Evolutionary conservation across 2,113 vertebrate species (phyloP).

Genomic region (Patagioenas fasciata): DNA sequence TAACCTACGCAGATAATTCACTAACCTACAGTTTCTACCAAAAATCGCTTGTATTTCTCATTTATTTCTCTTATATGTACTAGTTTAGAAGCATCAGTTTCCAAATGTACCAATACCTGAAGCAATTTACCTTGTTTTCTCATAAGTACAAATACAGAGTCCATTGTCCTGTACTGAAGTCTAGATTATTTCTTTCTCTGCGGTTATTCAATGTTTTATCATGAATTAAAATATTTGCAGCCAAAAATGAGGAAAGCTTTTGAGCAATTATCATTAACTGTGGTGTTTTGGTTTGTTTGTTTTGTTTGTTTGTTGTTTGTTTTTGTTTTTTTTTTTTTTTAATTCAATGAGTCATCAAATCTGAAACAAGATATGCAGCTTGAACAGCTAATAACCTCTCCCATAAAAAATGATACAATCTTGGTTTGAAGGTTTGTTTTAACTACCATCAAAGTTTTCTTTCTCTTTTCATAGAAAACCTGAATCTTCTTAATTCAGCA

Average conservation of each 20-base stretch:
- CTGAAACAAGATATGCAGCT: not conserved
- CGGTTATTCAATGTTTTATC: not conserved
- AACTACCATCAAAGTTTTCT: not conserved
- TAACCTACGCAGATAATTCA: not conserved
- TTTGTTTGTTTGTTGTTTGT: no score
- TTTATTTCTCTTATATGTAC: not conserved
- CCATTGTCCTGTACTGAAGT: not conserved
- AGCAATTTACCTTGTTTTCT: not conserved
- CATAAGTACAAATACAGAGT: not conserved
- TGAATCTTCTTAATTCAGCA: not conserved
- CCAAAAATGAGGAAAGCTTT: not conserved
- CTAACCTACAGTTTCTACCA: not conserved
- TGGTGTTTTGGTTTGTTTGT: no score
- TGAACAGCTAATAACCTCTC: not conserved
- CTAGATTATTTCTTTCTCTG: not conserved
- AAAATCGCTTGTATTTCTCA: not conserved
- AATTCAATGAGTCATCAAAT: not conserved
- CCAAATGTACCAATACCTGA: not conserved
- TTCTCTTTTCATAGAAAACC: not conserved
- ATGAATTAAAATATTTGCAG: not conserved
- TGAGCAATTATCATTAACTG: not conserved
- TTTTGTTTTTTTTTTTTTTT: no score
- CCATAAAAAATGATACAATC: not conserved
- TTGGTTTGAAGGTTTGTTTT: not conserved
- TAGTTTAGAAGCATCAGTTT: not conserved